Percentiles rank a stretch among this genome's conserved stretches.
Conservation (phyloP, 2,113 vertebrate genomes). For the Pipra filicauda region DNA sequence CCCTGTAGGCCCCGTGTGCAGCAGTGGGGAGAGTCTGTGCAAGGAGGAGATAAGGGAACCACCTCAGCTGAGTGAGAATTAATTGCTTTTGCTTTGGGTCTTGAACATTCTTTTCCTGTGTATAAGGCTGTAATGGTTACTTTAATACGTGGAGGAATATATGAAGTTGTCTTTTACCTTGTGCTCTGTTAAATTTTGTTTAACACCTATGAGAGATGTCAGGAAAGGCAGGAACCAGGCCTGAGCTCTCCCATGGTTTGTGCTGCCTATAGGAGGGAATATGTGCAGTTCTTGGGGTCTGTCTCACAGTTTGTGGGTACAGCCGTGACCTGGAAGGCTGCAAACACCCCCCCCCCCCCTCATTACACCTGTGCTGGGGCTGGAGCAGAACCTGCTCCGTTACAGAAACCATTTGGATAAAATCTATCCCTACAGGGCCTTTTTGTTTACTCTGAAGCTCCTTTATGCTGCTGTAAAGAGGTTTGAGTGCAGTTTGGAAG, state of each 20-base stretch:
- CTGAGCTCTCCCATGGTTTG: background rate
- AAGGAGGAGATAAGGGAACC: background rate
- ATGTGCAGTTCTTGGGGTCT: background rate
- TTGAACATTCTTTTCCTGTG: background rate
- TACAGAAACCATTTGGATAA: background rate
- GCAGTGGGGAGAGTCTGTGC: background rate
- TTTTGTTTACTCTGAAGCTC: background rate
- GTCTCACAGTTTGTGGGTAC: rapidly evolving
- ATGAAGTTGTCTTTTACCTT: background rate
- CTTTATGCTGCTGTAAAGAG: background rate
- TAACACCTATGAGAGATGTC: background rate
- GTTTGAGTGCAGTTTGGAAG: background rate
- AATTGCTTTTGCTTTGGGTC: background rate
- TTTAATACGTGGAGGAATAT: background rate
- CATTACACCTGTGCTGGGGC: background rate
- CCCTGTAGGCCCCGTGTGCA: background rate
- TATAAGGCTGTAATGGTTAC: background rate
- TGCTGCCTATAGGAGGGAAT: background rate
- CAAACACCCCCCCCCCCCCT: background rate
- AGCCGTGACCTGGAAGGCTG: background rate
- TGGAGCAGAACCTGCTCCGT: background rate
- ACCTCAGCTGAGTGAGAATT: background rate
- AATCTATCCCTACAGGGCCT: background rate
- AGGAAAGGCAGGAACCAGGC: background rate
- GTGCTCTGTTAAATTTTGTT: background rate